phyloP scores from a whole-genome alignment of 1,140 invertebrate genomes.

The Stenopsyche tienmushanensis region DNA sequence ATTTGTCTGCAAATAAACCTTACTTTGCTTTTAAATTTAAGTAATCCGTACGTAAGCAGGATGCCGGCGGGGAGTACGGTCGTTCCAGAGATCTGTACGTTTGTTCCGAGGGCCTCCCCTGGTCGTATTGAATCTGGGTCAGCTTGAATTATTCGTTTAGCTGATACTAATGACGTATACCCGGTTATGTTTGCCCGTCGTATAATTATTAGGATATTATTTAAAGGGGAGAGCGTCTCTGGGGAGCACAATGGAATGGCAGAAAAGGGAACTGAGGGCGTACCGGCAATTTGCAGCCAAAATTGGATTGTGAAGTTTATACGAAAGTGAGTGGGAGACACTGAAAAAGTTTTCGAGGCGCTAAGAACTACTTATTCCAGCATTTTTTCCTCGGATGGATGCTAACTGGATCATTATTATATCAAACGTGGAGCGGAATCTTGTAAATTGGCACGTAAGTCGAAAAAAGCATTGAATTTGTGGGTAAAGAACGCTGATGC shows the following conservation, averaged over 20 bases:
- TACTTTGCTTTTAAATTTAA: background rate
- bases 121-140: constrained; percentile 24
- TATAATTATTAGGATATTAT: constrained; percentile 29
- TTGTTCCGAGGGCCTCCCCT: background rate
- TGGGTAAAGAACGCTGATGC: background rate
- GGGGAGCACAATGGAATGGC: constrained; percentile 12
- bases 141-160: constrained; percentile 31
- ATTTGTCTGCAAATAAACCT: background rate
- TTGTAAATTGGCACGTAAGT: background rate
- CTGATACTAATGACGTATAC: constrained; percentile 34
- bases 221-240: constrained; percentile 8
- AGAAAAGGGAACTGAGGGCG: background rate
- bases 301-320: constrained; percentile 23
- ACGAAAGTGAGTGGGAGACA: background rate
- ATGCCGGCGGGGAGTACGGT: too few species aligned
- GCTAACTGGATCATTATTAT: background rate
- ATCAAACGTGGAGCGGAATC: background rate
- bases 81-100: too few species aligned
- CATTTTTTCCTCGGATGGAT: background rate
- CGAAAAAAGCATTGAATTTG: background rate
- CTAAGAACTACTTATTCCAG: background rate
- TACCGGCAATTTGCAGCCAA: constrained; percentile 1
- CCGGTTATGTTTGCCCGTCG: constrained; percentile 1
- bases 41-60: background rate
- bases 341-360: background rate